phyloP scores from a whole-genome alignment of 2,888 invertebrate genomes.

The Nymphalis urticae region DNA sequence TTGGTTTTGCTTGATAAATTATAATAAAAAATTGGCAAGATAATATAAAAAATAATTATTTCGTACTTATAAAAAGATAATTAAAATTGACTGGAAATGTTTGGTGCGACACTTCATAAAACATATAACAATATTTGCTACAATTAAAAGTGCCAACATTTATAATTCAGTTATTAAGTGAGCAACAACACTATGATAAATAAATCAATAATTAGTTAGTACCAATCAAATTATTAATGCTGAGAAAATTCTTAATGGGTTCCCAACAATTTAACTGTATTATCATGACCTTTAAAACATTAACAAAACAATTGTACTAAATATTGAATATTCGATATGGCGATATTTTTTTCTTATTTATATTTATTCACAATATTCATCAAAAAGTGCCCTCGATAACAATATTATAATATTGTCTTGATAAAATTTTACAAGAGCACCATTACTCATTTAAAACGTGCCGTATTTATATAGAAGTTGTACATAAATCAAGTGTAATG shows the following conservation, averaged over 20 bases:
- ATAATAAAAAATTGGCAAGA: constrained; percentile 2
- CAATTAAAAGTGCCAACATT: neutral
- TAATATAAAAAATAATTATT: neutral
- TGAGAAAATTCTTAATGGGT: no score
- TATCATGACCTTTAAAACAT: no score
- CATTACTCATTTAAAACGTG: constrained; percentile 31
- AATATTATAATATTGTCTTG: no score
- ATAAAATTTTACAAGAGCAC: constrained; percentile 15
- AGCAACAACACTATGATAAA: constrained; percentile 15
- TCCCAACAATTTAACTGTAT: no score
- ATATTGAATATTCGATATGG: no score
- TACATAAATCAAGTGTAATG: neutral
- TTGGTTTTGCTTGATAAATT: constrained; percentile 38
- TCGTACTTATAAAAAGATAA: neutral
- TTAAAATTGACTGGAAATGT: neutral
- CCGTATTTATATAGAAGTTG: neutral
- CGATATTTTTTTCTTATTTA: no score
- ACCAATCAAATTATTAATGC: neutral
- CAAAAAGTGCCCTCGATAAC: constrained; percentile 1
- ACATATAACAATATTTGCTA: neutral
- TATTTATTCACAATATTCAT: neutral
- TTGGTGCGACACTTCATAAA: neutral
- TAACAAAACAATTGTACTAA: no score
- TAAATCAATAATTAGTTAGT: neutral
- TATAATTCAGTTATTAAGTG: constrained; percentile 18